Conservation (phyloP, 1,140 invertebrate species). For the Procambarus virginalis region DNA sequence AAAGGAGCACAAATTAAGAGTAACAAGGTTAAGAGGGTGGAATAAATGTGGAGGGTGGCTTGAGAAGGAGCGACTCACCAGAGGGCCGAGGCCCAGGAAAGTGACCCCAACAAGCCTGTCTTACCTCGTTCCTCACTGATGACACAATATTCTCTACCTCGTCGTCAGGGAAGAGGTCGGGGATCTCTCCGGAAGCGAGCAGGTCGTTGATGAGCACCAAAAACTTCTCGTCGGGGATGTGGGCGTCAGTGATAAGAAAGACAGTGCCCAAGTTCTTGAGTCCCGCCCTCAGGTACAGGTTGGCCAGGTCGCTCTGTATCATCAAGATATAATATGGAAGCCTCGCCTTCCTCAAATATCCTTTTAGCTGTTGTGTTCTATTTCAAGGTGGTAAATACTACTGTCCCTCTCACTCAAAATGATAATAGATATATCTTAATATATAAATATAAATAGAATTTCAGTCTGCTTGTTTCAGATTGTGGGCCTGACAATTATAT, state of each 20-base stretch:
- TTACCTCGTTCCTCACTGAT: slow-evolving; percentile 90
- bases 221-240: slow-evolving; percentile 95
- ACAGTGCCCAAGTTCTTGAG: slow-evolving; percentile 95
- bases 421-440: background rate
- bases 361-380: too few species aligned
- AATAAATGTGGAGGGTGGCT: background rate
- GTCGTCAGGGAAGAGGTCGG: slow-evolving; percentile 95
- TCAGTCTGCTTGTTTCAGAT: too few species aligned
- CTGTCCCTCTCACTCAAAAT: too few species aligned
- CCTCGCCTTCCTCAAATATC: too few species aligned
- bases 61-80: slow-evolving; percentile 12
- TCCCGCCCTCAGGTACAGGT: slow-evolving; percentile 91
- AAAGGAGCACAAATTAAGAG: background rate
- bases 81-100: background rate
- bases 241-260: slow-evolving; percentile 97
- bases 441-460: background rate
- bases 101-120: background rate
- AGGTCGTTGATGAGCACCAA: slow-evolving; percentile 96
- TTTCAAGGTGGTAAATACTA: too few species aligned
- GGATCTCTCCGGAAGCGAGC: slow-evolving; percentile 95
- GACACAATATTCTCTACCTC: slow-evolving; percentile 96
- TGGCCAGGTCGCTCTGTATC: slow-evolving; percentile 84
- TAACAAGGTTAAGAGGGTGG: background rate
- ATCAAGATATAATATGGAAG: background rate
- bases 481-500: too few species aligned